A percentile compares a stretch with the other conserved stretches of the same genome.
Conservation (phyloP, 2,113 vertebrate species). For the Aythya baeri region DNA sequence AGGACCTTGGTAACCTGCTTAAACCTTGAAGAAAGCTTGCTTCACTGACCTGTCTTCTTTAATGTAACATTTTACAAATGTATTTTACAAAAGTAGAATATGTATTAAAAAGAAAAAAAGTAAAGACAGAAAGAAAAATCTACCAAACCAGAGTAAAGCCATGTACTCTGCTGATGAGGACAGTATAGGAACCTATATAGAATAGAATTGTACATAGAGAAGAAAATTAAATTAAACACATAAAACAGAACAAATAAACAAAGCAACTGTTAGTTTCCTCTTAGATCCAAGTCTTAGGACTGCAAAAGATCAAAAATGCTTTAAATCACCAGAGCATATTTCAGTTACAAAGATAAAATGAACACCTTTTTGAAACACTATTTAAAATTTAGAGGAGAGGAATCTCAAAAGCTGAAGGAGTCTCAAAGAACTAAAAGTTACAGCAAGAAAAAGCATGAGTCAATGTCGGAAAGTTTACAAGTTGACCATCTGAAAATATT, state of each 20-base stretch:
- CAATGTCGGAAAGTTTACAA: background rate
- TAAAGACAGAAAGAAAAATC: background rate
- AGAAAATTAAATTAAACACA: background rate
- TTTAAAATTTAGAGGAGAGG: background rate
- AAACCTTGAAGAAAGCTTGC: background rate
- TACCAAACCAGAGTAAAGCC: background rate
- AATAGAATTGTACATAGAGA: background rate
- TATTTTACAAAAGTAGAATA: background rate
- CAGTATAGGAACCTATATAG: background rate
- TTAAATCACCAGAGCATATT: background rate
- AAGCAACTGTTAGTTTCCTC: background rate
- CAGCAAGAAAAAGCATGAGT: background rate
- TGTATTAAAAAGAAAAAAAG: no score
- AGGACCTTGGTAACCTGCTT: background rate
- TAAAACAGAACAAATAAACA: background rate
- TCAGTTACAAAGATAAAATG: background rate
- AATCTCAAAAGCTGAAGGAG: background rate
- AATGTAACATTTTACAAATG: background rate
- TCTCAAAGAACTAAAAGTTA: background rate
- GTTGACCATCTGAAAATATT: constrained; percentile 20
- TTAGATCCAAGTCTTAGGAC: background rate
- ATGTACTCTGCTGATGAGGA: background rate
- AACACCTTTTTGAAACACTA: background rate
- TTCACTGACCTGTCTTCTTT: background rate
- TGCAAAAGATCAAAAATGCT: background rate